A percentile compares a stretch with the other conserved stretches of the same genome.
phyloP scores from a whole-genome alignment of 2,888 invertebrate species.

The Sarcophaga carnaria region DNA sequence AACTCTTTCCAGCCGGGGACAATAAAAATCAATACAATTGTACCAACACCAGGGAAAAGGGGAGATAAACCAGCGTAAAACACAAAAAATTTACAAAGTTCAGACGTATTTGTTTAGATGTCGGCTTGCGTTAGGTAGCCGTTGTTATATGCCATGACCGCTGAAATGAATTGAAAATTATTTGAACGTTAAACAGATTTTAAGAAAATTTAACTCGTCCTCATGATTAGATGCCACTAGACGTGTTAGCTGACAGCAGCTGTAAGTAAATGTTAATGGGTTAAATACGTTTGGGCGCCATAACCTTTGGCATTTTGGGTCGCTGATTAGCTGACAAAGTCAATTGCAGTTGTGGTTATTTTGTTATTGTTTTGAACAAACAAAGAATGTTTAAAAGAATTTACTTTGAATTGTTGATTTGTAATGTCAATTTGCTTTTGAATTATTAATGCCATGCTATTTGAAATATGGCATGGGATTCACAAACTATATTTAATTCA shows the following conservation, averaged over 20 bases:
- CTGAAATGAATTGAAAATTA: conserved; percentile 28
- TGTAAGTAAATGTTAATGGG: conserved; percentile 5
- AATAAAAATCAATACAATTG: neutral
- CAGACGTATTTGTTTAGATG: conserved; percentile 14
- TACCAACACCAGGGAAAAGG: neutral
- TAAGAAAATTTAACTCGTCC: conserved; percentile 14
- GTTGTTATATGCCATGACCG: neutral
- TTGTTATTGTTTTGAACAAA: neutral
- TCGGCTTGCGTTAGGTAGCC: conserved; percentile 5
- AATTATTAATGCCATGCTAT: too few species aligned
- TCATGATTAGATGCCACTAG: conserved; percentile 26
- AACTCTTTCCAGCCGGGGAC: neutral
- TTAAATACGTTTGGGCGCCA: neutral
- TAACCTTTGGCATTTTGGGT: neutral
- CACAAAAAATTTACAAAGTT: conserved; percentile 38
- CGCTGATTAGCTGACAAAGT: neutral
- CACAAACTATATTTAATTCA: too few species aligned
- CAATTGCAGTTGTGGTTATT: neutral
- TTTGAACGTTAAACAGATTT: conserved; percentile 21
- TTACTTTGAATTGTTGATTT: too few species aligned
- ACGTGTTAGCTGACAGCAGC: neutral
- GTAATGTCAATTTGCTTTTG: too few species aligned
- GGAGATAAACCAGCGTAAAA: neutral
- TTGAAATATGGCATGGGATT: too few species aligned
- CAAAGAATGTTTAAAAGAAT: too few species aligned